Percentiles rank a stretch among this genome's conserved stretches.
phyloP scores from a whole-genome alignment of 2,888 invertebrate genomes.

The Amphipoea lucens region DNA sequence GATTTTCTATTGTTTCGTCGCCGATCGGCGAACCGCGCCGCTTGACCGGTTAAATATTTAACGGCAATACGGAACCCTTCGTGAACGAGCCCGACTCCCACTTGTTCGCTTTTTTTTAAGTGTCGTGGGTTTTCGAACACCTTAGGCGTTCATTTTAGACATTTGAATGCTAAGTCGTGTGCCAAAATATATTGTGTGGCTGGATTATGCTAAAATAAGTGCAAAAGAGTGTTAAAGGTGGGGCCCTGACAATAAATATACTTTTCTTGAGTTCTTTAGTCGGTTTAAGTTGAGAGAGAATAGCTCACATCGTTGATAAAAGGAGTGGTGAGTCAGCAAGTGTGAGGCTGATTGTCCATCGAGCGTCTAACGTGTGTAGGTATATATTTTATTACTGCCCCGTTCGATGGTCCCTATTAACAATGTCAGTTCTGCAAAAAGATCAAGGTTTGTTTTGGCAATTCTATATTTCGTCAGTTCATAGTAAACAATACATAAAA shows the following conservation, averaged over 20 bases:
- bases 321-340: neutral
- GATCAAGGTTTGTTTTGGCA: too few relatives aligned
- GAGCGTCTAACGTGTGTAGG: too few relatives aligned
- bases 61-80: neutral
- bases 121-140: constrained; percentile 41
- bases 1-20: too few relatives aligned
- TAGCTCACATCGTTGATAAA: neutral
- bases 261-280: constrained; percentile 1
- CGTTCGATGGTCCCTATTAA: too few relatives aligned
- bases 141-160: constrained; percentile 41
- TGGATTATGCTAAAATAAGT: constrained; percentile 47
- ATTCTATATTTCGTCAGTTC: too few relatives aligned
- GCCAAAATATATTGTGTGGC: constrained; percentile 40
- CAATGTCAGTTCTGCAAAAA: too few relatives aligned
- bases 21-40: too few relatives aligned
- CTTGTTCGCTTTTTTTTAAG: neutral
- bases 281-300: neutral
- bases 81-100: rapidly evolving
- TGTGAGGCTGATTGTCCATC: too few relatives aligned
- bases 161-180: constrained; percentile 42
- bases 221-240: constrained; percentile 27
- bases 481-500: too few relatives aligned
- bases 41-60: too few relatives aligned
- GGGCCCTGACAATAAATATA: constrained; percentile 13
- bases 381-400: too few relatives aligned